Percentiles rank a stretch among this genome's conserved stretches.
Conservation (phyloP, 2,113 vertebrate genomes). For the Misgurnus anguillicaudatus region DNA sequence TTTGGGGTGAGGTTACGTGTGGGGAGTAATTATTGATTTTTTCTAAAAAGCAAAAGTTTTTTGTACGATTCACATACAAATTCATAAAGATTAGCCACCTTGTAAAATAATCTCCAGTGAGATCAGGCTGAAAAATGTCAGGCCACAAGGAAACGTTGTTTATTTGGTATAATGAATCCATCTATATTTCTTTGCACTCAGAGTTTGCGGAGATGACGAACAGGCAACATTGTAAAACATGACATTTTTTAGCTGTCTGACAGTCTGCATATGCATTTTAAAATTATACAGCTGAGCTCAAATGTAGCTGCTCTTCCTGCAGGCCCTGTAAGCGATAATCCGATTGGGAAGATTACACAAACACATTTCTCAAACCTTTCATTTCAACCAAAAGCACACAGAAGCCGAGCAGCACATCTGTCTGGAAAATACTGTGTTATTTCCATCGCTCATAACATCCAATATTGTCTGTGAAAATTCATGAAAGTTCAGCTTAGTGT, state of each 20-base stretch:
- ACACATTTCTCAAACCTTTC: conserved; percentile 46
- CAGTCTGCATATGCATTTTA: conserved; percentile 49
- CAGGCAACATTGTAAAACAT: conserved; percentile 37
- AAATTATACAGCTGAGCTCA: conserved; percentile 50
- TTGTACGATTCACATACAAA: too few species aligned
- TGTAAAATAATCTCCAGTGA: not conserved
- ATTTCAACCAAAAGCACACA: conserved; percentile 48
- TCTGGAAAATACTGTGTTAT: conserved; percentile 18
- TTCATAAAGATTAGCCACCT: too few species aligned
- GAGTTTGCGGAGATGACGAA: conserved; percentile 41
- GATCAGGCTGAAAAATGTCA: not conserved
- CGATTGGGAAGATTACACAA: conserved; percentile 55
- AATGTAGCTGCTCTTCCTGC: conserved; percentile 56
- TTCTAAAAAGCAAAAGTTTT: too few species aligned
- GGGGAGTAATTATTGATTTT: too few species aligned
- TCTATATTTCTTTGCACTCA: conserved; percentile 14
- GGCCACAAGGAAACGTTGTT: not conserved
- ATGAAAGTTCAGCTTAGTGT: conserved; percentile 43
- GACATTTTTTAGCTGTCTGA: conserved; percentile 48
- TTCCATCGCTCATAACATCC: conserved; percentile 9
- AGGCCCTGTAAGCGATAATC: conserved; percentile 60
- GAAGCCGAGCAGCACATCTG: not conserved
- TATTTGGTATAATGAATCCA: conserved; percentile 22
- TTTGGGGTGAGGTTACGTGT: too few species aligned
- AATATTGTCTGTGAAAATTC: conserved; percentile 28